Base-by-base conservation (phyloP, 2,797 vertebrate species). In the Gila robusta region DNA sequence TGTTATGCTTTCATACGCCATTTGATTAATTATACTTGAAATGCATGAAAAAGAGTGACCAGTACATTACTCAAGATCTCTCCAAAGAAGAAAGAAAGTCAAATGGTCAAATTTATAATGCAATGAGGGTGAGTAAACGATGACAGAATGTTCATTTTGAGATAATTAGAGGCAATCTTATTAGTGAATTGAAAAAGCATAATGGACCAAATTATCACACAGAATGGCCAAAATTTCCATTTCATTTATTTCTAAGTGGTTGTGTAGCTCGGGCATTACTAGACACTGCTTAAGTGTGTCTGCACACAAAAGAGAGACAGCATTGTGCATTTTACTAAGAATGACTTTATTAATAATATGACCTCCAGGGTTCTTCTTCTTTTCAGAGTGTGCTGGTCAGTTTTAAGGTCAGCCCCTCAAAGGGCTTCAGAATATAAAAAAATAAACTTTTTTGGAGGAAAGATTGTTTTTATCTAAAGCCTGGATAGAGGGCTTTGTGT, bases 341-440 rank as follows among this genome's bases (percentile, higher is more conserved):
- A 28, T 74, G 66, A 41, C 71, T 70, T 14, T 73, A 73, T 84
- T 77, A 87, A 83, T 89, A 84, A 88, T 83, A 72, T 81, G 71
- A 87, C 87, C 80, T 52, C 70, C 16, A n/a, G 83, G 88, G 69
- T 12, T 85, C 44, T 69, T 56, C 6, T 70, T 83, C 66, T 78
- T 70, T 87, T 66, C 39, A 37, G 71, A 89, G 66, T 84, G 81
- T 52, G 64, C 32, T 52, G 83, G 88, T 90, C 84, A 87, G 82
- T 83, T 87, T 89, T 86, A 86, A 89, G 90, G 90, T 88, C 90
- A 89, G 82, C 23, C 83, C 88, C 88, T 90, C 69, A 66, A 80
- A 88, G 90, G 87, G 82, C 52, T 88, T 32, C 49, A 44, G 32
- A 70, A 17, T 56, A 73, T 69, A 67, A 78, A 66, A 73, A 87